These are phyloP conservation scores for Macroglossus sobrinus DNA, from an alignment of 2,113 vertebrate species.

Conservation along the genomic window DNA sequence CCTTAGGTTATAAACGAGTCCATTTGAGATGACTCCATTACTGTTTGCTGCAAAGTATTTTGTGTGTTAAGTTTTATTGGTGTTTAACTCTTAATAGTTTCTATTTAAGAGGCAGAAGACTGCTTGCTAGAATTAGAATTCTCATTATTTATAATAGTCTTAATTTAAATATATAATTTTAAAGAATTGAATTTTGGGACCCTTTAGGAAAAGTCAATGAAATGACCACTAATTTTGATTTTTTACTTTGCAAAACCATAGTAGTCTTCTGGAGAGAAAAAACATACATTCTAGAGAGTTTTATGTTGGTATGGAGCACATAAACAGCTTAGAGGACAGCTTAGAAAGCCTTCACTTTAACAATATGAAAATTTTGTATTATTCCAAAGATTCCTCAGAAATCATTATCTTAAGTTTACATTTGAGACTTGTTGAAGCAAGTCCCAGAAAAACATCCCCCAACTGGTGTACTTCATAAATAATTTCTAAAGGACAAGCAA, in stretches of 20 bases:
- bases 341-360: not conserved
- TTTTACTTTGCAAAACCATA: not conserved
- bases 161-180: not conserved
- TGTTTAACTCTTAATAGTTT: not conserved
- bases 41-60: not conserved
- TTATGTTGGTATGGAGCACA: not conserved
- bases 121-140: not conserved
- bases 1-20: not conserved
- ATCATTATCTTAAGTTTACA: not conserved
- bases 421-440: not conserved
- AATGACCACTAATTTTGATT: conserved; percentile 1
- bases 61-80: not conserved
- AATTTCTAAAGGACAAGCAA: not conserved
- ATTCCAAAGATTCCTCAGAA: not conserved
- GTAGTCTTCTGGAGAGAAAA: not conserved
- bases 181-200: not conserved
- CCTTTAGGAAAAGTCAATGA: not conserved
- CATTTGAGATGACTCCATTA: not conserved
- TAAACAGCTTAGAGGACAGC: not conserved
- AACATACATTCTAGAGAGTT: not conserved
- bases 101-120: not conserved
- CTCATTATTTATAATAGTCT: not conserved
- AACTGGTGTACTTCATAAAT: not conserved
- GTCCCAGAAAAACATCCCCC: not conserved
- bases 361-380: not conserved